These are phyloP conservation scores for Sabellastarte sp. DNA, from an alignment of 2,888 invertebrate species.

Conservation along the genomic window DNA sequence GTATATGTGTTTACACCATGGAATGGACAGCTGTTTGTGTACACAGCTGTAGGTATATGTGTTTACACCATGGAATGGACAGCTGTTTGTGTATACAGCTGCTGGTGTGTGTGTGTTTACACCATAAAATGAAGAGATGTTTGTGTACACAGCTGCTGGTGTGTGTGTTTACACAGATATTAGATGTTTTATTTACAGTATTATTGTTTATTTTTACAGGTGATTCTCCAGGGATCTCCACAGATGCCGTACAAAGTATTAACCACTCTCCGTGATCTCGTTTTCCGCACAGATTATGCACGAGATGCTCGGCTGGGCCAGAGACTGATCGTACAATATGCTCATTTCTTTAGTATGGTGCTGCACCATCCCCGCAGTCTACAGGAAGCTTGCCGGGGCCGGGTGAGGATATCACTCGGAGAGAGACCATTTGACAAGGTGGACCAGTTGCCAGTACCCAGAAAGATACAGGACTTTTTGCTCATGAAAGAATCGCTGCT, in stretches of 20 bases:
- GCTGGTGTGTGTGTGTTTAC: no score
- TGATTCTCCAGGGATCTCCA: constrained; percentile 44
- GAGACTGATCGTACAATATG: constrained; percentile 36
- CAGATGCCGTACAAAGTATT: constrained; percentile 38
- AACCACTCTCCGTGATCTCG: constrained; percentile 32
- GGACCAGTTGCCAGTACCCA: constrained; percentile 39
- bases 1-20: no score
- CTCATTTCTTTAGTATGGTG: constrained; percentile 35
- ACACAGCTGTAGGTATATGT: no score
- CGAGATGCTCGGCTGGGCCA: constrained; percentile 36
- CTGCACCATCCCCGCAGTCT: constrained; percentile 37
- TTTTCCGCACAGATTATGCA: constrained; percentile 42
- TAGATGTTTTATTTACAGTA: no score
- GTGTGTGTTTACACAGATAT: no score
- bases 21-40: no score
- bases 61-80: no score
- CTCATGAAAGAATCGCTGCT: constrained; percentile 35
- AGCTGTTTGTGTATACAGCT: no score
- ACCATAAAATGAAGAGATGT: no score
- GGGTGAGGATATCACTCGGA: constrained; percentile 38
- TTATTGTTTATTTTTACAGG: no score
- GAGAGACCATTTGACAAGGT: constrained; percentile 37
- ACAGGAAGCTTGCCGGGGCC: constrained; percentile 43
- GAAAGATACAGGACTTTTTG: constrained; percentile 45
- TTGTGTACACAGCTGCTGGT: no score